These are phyloP conservation scores for Propithecus coquereli DNA, from an alignment of 2,113 vertebrate species.

Conservation along the genomic window DNA sequence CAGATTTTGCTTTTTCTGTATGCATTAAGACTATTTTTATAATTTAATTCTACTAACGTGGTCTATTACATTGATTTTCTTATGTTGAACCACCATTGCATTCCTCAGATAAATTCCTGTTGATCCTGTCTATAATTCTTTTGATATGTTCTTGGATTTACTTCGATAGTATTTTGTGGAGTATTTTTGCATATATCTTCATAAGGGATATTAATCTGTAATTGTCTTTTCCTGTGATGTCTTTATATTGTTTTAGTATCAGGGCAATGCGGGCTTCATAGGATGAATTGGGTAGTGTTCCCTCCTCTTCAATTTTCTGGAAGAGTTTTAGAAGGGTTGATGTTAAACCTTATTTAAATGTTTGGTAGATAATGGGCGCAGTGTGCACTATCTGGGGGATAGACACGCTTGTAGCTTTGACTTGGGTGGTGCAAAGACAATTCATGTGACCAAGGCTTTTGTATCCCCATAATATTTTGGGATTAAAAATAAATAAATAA, in stretches of 20 bases:
- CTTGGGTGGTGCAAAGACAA: too few relatives aligned
- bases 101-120: constrained; percentile 7
- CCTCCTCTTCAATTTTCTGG: background rate
- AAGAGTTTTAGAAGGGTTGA: constrained; percentile 14
- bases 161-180: background rate
- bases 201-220: background rate
- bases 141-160: background rate
- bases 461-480: too few relatives aligned
- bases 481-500: too few relatives aligned
- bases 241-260: constrained; percentile 4
- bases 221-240: background rate
- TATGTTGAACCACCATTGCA: background rate
- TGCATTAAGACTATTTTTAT: background rate
- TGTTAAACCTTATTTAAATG: background rate
- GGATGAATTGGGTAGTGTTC: background rate
- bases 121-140: background rate
- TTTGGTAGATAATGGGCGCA: too few relatives aligned
- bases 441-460: too few relatives aligned
- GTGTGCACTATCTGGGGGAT: too few relatives aligned
- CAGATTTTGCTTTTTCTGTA: background rate
- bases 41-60: background rate
- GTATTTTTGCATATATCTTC: background rate
- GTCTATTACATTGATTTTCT: background rate
- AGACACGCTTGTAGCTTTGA: too few relatives aligned
- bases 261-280: background rate